Conservation (phyloP, 2,797 vertebrate species). For the Remorina albescens region DNA sequence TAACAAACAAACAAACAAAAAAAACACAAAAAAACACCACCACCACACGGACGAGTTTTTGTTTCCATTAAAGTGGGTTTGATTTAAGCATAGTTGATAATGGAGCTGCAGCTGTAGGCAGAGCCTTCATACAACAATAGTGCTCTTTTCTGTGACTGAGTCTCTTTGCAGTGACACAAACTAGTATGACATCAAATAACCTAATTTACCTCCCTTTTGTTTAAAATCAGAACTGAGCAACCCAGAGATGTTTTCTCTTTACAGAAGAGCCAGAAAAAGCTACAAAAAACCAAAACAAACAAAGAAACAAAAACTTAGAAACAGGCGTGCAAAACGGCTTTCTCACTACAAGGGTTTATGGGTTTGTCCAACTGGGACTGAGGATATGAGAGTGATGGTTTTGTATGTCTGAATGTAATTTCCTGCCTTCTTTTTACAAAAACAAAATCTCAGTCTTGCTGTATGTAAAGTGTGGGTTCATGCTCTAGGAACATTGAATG, state of each 20-base stretch:
- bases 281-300: slow-evolving; percentile 43
- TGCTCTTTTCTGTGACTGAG: slow-evolving; percentile 25
- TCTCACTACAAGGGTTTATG: slow-evolving; percentile 16
- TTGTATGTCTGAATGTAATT: no score
- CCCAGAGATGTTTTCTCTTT: slow-evolving; percentile 28
- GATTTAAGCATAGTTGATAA: slow-evolving; percentile 49
- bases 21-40: no score
- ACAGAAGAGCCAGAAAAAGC: slow-evolving; percentile 17
- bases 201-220: slow-evolving; percentile 54
- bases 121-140: slow-evolving; percentile 29
- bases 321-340: slow-evolving; percentile 15
- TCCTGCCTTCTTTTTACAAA: no score
- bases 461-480: not conserved
- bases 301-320: no score
- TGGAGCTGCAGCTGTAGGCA: slow-evolving; percentile 21
- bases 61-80: slow-evolving; percentile 47
- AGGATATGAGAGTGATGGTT: slow-evolving; percentile 15
- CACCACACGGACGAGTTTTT: slow-evolving; percentile 55
- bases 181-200: slow-evolving; percentile 51
- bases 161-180: slow-evolving; percentile 38
- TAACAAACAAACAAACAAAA: no score
- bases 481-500: not conserved
- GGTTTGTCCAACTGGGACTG: slow-evolving; percentile 25
- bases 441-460: not conserved
- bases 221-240: slow-evolving; percentile 23